These are phyloP conservation scores for Chelon labrosus DNA, from an alignment of 2,797 vertebrate genomes.

Conservation along the genomic window DNA sequence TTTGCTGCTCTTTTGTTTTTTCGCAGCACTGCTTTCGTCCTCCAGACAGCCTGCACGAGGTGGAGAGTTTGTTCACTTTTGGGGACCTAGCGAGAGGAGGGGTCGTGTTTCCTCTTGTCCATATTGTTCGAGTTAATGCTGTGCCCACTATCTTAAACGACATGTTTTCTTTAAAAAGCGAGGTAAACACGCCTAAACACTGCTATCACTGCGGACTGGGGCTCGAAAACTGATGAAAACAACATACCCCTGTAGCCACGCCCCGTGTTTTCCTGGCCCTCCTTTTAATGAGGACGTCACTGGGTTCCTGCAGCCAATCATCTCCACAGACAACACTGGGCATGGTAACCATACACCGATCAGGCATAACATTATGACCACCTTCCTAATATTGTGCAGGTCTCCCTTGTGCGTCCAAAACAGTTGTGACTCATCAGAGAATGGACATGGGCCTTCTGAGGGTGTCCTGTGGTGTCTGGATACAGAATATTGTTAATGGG, in stretches of 20 bases:
- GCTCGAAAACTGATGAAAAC: conserved; percentile 12
- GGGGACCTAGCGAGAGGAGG: conserved; percentile 31
- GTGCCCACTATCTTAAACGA: conserved; percentile 63
- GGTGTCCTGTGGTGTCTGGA: too few species aligned
- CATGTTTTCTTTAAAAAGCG: conserved; percentile 59
- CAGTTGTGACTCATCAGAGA: too few species aligned
- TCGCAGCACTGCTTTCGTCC: conserved; percentile 17
- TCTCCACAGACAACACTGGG: too few species aligned
- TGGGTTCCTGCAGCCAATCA: conserved; percentile 33
- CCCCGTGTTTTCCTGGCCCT: not conserved
- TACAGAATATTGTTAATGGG: too few species aligned
- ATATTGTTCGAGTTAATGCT: conserved; percentile 65
- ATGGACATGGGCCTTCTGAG: too few species aligned
- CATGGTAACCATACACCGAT: not conserved
- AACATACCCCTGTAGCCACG: conserved; percentile 15
- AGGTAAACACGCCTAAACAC: not conserved
- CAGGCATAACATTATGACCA: not conserved
- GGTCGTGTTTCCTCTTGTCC: conserved; percentile 56
- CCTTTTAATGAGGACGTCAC: not conserved
- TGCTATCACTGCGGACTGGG: not conserved
- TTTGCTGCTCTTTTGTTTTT: conserved; percentile 38
- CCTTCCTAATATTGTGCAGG: too few species aligned
- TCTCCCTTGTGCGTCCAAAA: too few species aligned
- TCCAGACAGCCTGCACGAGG: conserved; percentile 39
- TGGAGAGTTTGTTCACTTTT: conserved; percentile 52